phyloP scores from a whole-genome alignment of 2,113 vertebrate species.

The Psilopsiagon aurifrons region DNA sequence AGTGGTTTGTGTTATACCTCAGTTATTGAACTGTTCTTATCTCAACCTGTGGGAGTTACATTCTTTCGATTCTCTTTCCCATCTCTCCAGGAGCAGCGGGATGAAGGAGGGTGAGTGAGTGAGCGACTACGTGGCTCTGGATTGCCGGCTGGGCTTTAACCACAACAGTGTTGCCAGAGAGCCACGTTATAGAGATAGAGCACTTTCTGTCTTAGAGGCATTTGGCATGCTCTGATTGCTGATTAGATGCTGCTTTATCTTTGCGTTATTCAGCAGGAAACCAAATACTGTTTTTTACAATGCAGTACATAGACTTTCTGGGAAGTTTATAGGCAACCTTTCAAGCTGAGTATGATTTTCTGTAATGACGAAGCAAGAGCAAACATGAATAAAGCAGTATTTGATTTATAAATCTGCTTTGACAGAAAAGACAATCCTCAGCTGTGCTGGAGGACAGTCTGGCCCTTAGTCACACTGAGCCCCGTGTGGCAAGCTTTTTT shows the following conservation, averaged over 20 bases:
- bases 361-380: background rate
- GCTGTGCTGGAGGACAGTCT: background rate
- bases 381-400: background rate
- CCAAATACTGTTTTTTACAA: background rate
- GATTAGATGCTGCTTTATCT: background rate
- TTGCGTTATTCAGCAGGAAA: background rate
- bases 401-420: constrained; percentile 26
- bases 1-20: too few relatives aligned
- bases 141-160: too few relatives aligned
- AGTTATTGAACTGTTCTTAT: too few relatives aligned
- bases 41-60: too few relatives aligned
- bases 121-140: too few relatives aligned
- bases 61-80: too few relatives aligned
- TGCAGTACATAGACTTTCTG: background rate
- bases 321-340: background rate
- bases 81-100: too few relatives aligned
- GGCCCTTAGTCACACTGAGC: background rate
- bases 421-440: background rate
- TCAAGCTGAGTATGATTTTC: background rate
- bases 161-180: background rate
- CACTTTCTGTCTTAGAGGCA: background rate
- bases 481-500: background rate
- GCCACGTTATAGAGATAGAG: background rate
- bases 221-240: background rate
- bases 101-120: too few relatives aligned